Evolutionary conservation across 2,888 invertebrate species (phyloP).

Genomic region (Habrosyne pyritoides): DNA sequence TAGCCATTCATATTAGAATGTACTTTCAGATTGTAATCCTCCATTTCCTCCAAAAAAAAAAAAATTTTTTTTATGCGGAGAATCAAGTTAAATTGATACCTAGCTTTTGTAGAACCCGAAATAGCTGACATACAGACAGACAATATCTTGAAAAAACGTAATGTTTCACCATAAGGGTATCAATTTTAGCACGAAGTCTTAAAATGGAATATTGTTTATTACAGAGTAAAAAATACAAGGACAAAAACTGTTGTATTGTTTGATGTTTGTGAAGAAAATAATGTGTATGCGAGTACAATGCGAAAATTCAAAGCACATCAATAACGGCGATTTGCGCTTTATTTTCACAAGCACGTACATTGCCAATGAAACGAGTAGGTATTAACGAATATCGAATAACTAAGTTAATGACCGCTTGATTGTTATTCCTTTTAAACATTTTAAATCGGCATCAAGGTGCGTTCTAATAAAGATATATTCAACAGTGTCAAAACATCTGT

Average conservation of each 20-base stretch:
- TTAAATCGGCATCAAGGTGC: background rate
- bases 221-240: no score
- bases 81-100: no score
- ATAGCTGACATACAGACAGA: no score
- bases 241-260: background rate
- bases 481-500: background rate
- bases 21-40: no score
- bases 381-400: background rate
- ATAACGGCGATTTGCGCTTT: background rate
- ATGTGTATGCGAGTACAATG: background rate
- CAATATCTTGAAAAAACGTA: no score
- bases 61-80: no score
- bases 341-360: background rate
- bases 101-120: no score
- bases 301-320: background rate
- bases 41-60: no score
- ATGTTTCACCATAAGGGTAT: no score
- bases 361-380: background rate
- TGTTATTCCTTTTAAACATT: background rate
- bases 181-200: no score
- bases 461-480: background rate
- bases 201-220: no score
- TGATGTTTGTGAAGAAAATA: background rate
- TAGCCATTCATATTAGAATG: no score
- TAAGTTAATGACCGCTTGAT: background rate